Conservation (phyloP, 2,888 invertebrate species). For the Actias luna region DNA sequence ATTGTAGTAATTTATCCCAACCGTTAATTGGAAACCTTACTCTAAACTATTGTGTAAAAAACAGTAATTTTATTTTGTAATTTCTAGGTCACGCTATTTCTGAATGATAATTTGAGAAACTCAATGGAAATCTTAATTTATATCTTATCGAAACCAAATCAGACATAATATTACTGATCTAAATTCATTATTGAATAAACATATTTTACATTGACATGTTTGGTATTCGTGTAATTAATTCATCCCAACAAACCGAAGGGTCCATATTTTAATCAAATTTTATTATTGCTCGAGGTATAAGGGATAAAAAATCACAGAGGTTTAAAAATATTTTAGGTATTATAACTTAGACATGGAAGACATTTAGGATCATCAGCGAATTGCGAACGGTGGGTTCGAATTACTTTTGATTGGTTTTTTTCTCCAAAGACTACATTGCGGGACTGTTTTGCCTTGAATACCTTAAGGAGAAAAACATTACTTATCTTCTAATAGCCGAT, state of each 20-base stretch:
- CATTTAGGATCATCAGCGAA: conserved; percentile 52
- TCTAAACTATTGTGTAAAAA: too few species aligned
- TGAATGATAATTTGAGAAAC: too few species aligned
- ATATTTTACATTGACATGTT: conserved; percentile 59
- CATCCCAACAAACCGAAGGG: conserved; percentile 58
- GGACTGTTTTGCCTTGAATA: conserved; percentile 17
- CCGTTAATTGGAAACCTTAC: background rate
- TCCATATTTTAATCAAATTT: conserved; percentile 71
- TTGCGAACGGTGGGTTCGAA: conserved; percentile 43
- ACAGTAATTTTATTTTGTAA: too few species aligned
- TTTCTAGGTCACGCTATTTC: too few species aligned
- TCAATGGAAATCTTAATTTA: too few species aligned
- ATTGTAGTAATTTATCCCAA: background rate
- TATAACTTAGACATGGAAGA: conserved; percentile 52
- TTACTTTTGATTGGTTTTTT: conserved; percentile 36
- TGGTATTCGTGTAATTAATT: conserved; percentile 68
- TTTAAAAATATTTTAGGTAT: conserved; percentile 51
- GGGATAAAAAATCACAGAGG: conserved; percentile 50
- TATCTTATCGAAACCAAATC: background rate
- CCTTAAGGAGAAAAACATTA: conserved; percentile 15
- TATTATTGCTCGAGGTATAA: conserved; percentile 59
- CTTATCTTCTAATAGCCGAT: conserved; percentile 19
- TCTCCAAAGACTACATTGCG: conserved; percentile 34
- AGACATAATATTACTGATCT: background rate
- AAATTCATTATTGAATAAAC: conserved; percentile 23